Base-by-base conservation (phyloP, 2,888 invertebrate genomes). In the Linnaemya tessellans region DNA sequence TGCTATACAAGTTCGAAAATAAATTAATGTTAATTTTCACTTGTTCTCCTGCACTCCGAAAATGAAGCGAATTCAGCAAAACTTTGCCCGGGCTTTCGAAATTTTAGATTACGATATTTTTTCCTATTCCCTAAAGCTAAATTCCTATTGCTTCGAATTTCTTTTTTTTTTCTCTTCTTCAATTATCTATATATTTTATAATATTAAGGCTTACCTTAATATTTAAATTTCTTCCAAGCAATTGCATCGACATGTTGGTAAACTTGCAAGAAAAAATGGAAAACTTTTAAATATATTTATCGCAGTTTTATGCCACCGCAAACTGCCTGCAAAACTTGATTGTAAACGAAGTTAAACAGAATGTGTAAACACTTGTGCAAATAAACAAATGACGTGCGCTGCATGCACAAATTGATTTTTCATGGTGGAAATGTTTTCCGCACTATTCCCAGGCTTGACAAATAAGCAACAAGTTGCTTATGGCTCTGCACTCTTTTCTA, bases 261-360 rank as follows among this genome's bases (percentile, higher is more conserved):
- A 30, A n/a, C 3, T 46, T 46, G 8, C 0, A n/a, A 35, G 56
- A 35, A n/a, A 35, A 46, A 60, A 49, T 56, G 15, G 20, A 60
- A 80, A 65, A 77, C 25, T 15, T 11, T 46, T 46, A 41, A 70
- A 49, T 54, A 60, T 56, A 49, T 81, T 78, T 64, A 70, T 65
- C 46, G 74, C 58, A 60, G 70, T 84, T 74, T 58, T 30, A 70
- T 81, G 73, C 35, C 49, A 56, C 77, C 78, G 7, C 62, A 64
- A 73, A 78, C 49, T 81, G 41, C 38, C 62, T 46, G 43, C 56
- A 74, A 77, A 46, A 77, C 20, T 78, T 81, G 46, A 81, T 84
- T 80, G 68, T 13, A 70, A 13, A 20, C 35, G 11, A n/a, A 3
- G 18, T 43, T 75, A 18, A 60, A 49, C 38, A 41, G 43, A 46